Base-by-base conservation (phyloP, 2,888 invertebrate genomes). In the Drosophila aldrichi region DNA sequence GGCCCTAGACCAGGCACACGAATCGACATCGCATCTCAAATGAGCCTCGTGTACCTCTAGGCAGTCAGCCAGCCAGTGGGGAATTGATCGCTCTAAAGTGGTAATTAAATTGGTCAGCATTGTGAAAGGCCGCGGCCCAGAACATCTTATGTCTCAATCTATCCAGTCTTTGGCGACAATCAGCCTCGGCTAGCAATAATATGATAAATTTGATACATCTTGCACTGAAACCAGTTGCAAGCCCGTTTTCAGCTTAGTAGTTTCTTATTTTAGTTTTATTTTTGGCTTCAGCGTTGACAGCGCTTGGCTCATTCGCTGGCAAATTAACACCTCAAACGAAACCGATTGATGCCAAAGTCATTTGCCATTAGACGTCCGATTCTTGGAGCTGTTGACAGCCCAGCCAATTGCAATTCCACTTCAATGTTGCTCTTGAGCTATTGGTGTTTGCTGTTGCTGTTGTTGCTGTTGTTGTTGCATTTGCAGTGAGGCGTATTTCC, bases 31-130 rank as follows among this genome's bases (percentile, higher is more conserved):
- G 49, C 69, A 70, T 76, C 36, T 63, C 0, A 52, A 63, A 75
- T 62, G 56, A 58, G 57, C 55, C 57, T 67, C 25, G 34, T 40
- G 54, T 52, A 36, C 40, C 44, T 49, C 46, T 43, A 29, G 29
- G 8, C 7, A 29, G 29, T 8, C 29, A 34, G 38, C 38, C 54
- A 57, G 60, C 46, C 51, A 57, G 63, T 68, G 78, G 85, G 82
- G 90, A 86, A 79, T 79, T 74, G 70, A 63, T 54, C 68, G 69
- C 88, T 80, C 81, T 86, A 86, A 88, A 88, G 90, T 89, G 86
- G 86, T 86, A 86, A 86, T 86, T 86, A 86, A 90, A 86, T 82
- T 88, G 89, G 68, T 66, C 54, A 70, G 60, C 82, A 76, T 78
- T 86, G 89, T 86, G 78, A 81, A 75, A 76, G 81, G 78, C 74